These are phyloP conservation scores for Botia kubotai DNA, from an alignment of 2,797 vertebrate genomes.

Conservation along the genomic window DNA sequence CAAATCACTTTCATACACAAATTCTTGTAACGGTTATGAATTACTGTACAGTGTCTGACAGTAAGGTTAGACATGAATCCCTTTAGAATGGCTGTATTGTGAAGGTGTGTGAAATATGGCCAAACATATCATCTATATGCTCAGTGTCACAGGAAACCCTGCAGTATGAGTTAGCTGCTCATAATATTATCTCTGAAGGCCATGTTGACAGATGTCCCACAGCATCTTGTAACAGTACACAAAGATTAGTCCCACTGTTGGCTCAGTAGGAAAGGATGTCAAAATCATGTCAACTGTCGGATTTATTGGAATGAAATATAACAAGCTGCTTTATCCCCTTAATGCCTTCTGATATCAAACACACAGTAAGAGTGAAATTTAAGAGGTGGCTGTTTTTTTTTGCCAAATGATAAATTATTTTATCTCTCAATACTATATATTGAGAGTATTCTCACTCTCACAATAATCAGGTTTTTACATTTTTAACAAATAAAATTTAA, in stretches of 20 bases:
- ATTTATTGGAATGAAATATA: conserved; percentile 10
- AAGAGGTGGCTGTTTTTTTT: no score
- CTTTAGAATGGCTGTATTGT: conserved; percentile 13
- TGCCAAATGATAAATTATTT: no score
- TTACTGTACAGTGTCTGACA: not conserved
- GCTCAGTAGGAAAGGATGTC: conserved; percentile 27
- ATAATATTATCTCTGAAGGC: conserved; percentile 57
- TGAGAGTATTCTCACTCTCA: no score
- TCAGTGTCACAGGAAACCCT: conserved; percentile 47
- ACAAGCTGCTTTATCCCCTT: not conserved
- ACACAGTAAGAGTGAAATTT: no score
- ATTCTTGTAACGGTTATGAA: not conserved
- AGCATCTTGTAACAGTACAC: not conserved
- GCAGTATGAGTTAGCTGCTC: conserved; percentile 11
- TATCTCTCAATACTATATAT: no score
- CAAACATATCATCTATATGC: conserved; percentile 17
- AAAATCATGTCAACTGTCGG: conserved; percentile 17
- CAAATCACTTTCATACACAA: not conserved
- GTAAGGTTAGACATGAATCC: not conserved
- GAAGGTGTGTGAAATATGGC: conserved; percentile 26
- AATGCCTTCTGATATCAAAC: not conserved
- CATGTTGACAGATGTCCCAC: conserved; percentile 42
- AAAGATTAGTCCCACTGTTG: not conserved
- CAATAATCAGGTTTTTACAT: no score
- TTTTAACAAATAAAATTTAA: no score